Conservation (phyloP, 2,113 vertebrate genomes). For the Montifringilla adamsi region DNA sequence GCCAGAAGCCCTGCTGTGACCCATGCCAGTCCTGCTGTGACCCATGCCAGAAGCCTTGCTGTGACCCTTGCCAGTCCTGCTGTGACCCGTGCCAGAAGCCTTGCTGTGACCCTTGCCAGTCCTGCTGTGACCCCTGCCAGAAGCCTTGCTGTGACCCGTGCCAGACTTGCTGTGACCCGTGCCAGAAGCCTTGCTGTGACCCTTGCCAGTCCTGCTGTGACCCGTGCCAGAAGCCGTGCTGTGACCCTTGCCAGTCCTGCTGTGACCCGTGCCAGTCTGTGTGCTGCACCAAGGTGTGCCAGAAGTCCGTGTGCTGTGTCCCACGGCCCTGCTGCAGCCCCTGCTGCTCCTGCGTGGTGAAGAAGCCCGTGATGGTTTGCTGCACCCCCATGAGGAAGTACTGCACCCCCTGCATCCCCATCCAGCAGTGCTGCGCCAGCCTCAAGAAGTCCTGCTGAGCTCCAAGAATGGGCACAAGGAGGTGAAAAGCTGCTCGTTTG, state of each 20-base stretch:
- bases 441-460: slow-evolving; percentile 34
- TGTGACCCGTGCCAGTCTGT: background rate
- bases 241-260: background rate
- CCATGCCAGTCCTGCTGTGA: background rate
- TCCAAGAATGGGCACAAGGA: background rate
- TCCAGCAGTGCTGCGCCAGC: slow-evolving; percentile 31
- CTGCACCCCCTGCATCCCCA: slow-evolving; percentile 16
- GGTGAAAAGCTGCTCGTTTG: background rate
- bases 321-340: background rate
- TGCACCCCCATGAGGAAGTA: background rate
- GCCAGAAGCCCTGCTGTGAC: background rate
- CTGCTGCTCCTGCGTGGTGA: slow-evolving; percentile 23
- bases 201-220: background rate
- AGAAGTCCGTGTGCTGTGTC: background rate
- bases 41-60: background rate
- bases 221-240: background rate
- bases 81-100: background rate
- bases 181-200: background rate
- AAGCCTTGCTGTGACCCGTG: background rate
- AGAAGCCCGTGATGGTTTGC: background rate
- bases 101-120: background rate
- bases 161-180: background rate
- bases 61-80: background rate
- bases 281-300: slow-evolving; percentile 14
- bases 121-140: background rate